These are phyloP conservation scores for Tromatobia lineatoria DNA, from an alignment of 2,888 invertebrate species.

Conservation along the genomic window DNA sequence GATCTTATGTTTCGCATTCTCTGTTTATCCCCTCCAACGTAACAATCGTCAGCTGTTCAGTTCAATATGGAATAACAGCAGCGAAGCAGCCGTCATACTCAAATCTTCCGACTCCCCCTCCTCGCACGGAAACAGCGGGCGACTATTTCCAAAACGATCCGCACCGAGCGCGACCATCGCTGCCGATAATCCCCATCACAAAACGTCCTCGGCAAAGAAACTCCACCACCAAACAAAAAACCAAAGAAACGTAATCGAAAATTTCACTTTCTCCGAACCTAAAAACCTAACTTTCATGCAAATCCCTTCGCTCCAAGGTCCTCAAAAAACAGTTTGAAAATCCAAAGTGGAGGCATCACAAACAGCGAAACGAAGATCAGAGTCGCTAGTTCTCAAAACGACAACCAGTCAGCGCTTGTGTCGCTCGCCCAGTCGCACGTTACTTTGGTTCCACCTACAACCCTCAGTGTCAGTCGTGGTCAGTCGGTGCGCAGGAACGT, in stretches of 20 bases:
- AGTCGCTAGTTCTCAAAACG: neutral
- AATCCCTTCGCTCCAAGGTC: neutral
- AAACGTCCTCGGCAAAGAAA: neutral
- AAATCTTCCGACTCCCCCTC: too few relatives aligned
- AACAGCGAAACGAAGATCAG: neutral
- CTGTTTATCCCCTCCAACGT: conserved; percentile 68
- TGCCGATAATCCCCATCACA: neutral
- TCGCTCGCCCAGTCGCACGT: conserved; percentile 23
- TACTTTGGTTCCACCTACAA: conserved; percentile 43
- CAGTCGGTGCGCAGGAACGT: conserved; percentile 73
- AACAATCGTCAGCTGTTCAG: conserved; percentile 72
- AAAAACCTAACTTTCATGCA: neutral
- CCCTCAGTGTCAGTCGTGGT: conserved; percentile 71
- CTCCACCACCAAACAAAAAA: neutral
- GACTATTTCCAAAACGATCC: too few relatives aligned
- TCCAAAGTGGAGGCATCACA: neutral
- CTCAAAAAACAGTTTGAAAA: neutral
- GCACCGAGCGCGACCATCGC: neutral
- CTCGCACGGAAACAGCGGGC: too few relatives aligned
- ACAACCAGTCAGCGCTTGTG: conserved; percentile 1
- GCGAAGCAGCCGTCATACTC: too few relatives aligned
- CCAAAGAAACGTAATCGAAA: neutral
- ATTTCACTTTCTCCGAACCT: neutral
- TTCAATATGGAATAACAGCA: conserved; percentile 64
- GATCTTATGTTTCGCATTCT: conserved; percentile 72